Base-by-base conservation (phyloP, 2,113 vertebrate genomes). In the Oxyura jamaicensis region DNA sequence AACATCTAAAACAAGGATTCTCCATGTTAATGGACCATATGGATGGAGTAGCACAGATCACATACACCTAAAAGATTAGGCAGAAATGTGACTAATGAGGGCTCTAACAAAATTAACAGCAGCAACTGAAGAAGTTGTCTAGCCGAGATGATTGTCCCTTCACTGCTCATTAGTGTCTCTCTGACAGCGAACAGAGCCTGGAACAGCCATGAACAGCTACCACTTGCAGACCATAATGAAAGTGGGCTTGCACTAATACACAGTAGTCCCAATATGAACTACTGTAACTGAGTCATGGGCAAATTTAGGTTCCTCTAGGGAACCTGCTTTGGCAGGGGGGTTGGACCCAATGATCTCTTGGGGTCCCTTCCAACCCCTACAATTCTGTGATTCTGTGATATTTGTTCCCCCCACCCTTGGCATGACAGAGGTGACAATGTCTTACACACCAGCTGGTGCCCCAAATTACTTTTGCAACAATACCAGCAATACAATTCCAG, bases 271-370 rank as follows among this genome's bases (percentile, higher is more conserved):
- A 52, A 52, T 52, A 26, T 5, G 41, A 28, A 6, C 39, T 14
- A 2, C 26, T 3, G 9, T 10, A 35, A 20, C 39, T 0, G 18
- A 63, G 58, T 17, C 28, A 10, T 1, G 3, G 33, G 21, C 41
- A 48, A 48, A 48, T 48, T 48, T 48, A 22, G 46, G 46, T 48
- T 48, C 46, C 46, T 48, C 46, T 48, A 48, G 46, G 46, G 20
- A 48, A 48, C 46, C 46, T 48, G 46, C 46, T 48, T 48, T 48
- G 46, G 20, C 46, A 48, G 46, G 20, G 46, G 9, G 46, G 46
- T 22, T 48, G 46, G 46, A 21, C 46, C 46, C 10, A 5, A 48
- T 48, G 46, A 48, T 48, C 46, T 48, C 46, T 11, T 48, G 46
- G 21, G 46, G 20, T 48, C 46, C 46, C 20, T 48, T 21, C 21